phyloP scores from a whole-genome alignment of 2,113 vertebrate genomes.

The Labrus mixtus region DNA sequence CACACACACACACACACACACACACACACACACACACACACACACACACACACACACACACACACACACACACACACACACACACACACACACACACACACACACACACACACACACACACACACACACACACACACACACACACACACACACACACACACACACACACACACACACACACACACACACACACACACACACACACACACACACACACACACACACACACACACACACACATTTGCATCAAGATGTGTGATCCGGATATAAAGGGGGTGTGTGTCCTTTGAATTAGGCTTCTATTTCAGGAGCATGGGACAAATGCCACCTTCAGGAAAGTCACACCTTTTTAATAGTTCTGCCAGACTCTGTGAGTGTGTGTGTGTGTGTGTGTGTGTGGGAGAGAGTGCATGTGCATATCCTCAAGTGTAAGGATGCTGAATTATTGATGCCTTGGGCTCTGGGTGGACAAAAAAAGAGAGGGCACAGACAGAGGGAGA shows the following conservation, averaged over 20 bases:
- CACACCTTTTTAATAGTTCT: constrained; percentile 54
- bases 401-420: constrained; percentile 45
- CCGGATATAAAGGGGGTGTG: constrained; percentile 43
- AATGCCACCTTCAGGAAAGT: constrained; percentile 76
- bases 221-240: constrained; percentile 17
- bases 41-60: constrained; percentile 17
- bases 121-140: constrained; percentile 17
- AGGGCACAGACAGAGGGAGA: constrained; percentile 14
- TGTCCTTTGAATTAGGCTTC: constrained; percentile 51
- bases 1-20: constrained; percentile 16
- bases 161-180: constrained; percentile 17
- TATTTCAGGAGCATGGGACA: constrained; percentile 67
- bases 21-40: constrained; percentile 16
- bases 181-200: constrained; percentile 16
- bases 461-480: constrained; percentile 34
- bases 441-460: constrained; percentile 80
- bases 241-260: constrained; percentile 68
- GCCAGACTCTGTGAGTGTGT: constrained; percentile 3
- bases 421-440: constrained; percentile 60
- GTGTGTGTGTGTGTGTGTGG: background rate
- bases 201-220: constrained; percentile 16
- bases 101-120: constrained; percentile 19
- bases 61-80: constrained; percentile 16
- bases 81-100: constrained; percentile 18
- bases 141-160: constrained; percentile 16